Evolutionary conservation across 2,888 invertebrate genomes (phyloP), one percentile per base, ranked within the genome.

Genomic region (Andrena fulva): DNA sequence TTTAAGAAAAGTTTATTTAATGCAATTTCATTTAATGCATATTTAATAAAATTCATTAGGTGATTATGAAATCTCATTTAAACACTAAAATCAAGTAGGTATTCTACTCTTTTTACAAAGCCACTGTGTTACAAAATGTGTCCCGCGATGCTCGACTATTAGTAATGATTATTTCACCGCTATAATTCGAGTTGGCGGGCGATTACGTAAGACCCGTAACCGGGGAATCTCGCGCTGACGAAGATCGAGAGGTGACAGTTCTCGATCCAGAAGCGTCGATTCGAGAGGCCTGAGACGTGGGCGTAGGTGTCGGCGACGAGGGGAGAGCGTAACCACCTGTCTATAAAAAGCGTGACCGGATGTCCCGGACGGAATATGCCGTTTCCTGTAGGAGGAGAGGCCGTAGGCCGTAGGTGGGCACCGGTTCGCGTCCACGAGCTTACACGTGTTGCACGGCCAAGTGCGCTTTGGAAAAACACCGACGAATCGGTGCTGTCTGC

Each of bases 271-370:
- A n/a, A 62, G 33, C 16, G 60, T 35, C 60, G 66, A 52, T 66
- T 70, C 69, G 50, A n/a, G 20, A 8, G 31, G 31, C 3, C 33
- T 64, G 52, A 42, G 59, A 29, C 76, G 35, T 48, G 27, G 50
- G 67, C 70, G 80, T 70, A 78, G 75, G 80, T 62, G 81, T 71
- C 27, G 48, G 24, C 50, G 50, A 48, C 74, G 35, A 60, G 64
- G 12, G 75, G 54, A 68, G 69, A 56, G 27, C 54, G 60, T 67
- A 77, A 83, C 63, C 87, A 89, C 88, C 89, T 90, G 89, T 84
- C 90, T 88, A 88, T 91, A 91, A 91, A 89, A 90, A 90, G 90
- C 86, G 87, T 87, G 89, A 87, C 90, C 90, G 90, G 90, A 90
- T 89, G 89, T 87, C 83, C 85, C 82, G 83, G 84, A 85, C 87